These are phyloP conservation scores for Drosophila flavopinicola DNA, from an alignment of 2,888 invertebrate species.

Conservation along the genomic window DNA sequence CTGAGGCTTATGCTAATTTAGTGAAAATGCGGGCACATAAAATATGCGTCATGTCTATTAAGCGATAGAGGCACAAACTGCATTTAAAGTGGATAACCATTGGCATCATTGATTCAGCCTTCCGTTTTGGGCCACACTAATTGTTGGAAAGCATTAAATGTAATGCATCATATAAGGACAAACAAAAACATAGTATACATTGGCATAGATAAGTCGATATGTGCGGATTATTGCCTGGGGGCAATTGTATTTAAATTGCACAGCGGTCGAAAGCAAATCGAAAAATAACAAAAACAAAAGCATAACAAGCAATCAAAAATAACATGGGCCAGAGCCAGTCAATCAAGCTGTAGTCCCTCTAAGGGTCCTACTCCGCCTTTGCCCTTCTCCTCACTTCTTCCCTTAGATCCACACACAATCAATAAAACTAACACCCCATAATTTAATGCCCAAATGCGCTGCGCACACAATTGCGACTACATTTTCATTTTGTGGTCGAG, in stretches of 20 bases:
- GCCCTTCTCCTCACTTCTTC: too few species aligned
- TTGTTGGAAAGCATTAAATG: conserved; percentile 56
- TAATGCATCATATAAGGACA: conserved; percentile 51
- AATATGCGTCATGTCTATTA: conserved; percentile 53
- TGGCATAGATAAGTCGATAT: not conserved
- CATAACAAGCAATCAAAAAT: conserved; percentile 66
- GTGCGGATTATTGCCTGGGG: conserved; percentile 23
- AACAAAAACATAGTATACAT: conserved; percentile 8
- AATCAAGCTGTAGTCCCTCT: conserved; percentile 34
- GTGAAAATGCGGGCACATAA: conserved; percentile 35
- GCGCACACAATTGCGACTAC: conserved; percentile 67
- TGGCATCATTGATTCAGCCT: not conserved
- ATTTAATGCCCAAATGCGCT: conserved; percentile 78
- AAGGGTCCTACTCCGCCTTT: not conserved
- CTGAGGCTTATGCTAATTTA: conserved; percentile 40
- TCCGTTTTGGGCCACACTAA: conserved; percentile 39
- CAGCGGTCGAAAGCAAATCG: conserved; percentile 50
- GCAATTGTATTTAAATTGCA: conserved; percentile 70
- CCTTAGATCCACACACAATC: conserved; percentile 57
- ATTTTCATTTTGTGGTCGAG: conserved; percentile 66
- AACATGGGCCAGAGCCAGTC: conserved; percentile 39
- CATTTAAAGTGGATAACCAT: conserved; percentile 23
- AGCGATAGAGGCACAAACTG: conserved; percentile 39
- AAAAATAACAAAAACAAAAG: conserved; percentile 65
- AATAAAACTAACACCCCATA: conserved; percentile 80